Evolutionary conservation across 1,140 invertebrate genomes (phyloP).

Genomic region (Idris sp.): DNA sequence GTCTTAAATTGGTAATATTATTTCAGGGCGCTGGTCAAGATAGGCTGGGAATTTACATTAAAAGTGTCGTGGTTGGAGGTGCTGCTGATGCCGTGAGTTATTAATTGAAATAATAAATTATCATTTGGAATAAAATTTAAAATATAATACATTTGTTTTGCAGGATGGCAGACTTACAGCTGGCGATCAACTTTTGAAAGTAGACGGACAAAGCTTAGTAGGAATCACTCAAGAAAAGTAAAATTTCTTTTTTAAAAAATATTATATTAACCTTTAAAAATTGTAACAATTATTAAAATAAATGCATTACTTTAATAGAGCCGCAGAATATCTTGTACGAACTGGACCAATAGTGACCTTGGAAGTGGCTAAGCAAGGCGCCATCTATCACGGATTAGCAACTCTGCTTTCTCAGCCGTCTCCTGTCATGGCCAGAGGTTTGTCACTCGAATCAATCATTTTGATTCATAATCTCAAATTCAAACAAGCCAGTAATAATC

Average conservation of each 20-base stretch:
- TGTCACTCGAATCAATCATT: constrained; percentile 53
- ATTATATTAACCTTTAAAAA: no score
- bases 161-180: constrained; percentile 94
- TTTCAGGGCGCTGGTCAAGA: constrained; percentile 91
- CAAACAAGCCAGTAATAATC: not conserved
- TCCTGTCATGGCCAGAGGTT: constrained; percentile 89
- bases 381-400: constrained; percentile 96
- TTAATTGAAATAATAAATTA: constrained; percentile 17
- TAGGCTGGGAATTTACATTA: constrained; percentile 97
- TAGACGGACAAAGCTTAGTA: constrained; percentile 97
- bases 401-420: constrained; percentile 94
- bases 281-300: no score
- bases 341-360: constrained; percentile 95
- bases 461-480: not conserved
- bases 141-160: no score
- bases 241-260: constrained; percentile 59
- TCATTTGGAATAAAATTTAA: no score
- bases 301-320: constrained; percentile 79
- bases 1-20: constrained; percentile 44
- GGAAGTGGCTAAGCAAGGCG: constrained; percentile 98
- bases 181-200: constrained; percentile 97
- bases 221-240: constrained; percentile 97
- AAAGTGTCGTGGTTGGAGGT: constrained; percentile 96
- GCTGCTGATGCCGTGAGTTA: constrained; percentile 91
- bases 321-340: constrained; percentile 95